Base-by-base conservation (phyloP, 2,113 vertebrate genomes). In the Cisticola juncidis region DNA sequence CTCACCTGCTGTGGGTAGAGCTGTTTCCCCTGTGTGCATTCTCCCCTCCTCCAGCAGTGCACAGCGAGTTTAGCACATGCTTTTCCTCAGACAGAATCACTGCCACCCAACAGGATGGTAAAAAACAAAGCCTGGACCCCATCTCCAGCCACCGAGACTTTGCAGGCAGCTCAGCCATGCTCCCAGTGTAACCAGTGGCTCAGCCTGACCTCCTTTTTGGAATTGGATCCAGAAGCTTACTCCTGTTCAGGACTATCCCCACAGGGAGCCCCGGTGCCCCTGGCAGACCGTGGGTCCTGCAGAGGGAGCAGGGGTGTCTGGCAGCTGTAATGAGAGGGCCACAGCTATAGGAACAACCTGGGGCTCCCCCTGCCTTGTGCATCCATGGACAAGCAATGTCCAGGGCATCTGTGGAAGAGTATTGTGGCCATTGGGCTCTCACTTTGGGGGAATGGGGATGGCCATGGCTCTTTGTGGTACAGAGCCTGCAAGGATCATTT, bases 1-100 rank as follows among this genome's bases (percentile, higher is more conserved):
- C 71, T 70, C 44, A 60, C 81, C 74, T 83, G 90, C 54, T 66
- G 81, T 66, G 81, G 91, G 66, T 38, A 82, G 84, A 70, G 80
- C 64, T 78, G 74, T 83, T 90, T 94, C 54, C 71, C 38, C 61
- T 9, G 8, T 61, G 1, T n/a, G 33, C 65, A 11, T 76, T 36
- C 74, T 47, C 76, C 62, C 74, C 58, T 57, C 50, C 68, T 64
- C 66, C 66, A 83, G 50, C 71, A 82, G 58, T 31, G 78, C 70
- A 65, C 61, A 57, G 54, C 78, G 29, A 88, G 62, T 71, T 65
- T 42, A 83, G 65, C 57, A 78, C 51, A 22, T 14, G 76, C 68
- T 77, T 86, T 69, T 83, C 25, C 64, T 86, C 77, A 57, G 72
- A 64, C 12, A 28, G 23, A 90, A 88, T 88, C 24, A 5, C 31